Evolutionary conservation across 2,113 vertebrate genomes (phyloP).

Genomic region (Caretta caretta): DNA sequence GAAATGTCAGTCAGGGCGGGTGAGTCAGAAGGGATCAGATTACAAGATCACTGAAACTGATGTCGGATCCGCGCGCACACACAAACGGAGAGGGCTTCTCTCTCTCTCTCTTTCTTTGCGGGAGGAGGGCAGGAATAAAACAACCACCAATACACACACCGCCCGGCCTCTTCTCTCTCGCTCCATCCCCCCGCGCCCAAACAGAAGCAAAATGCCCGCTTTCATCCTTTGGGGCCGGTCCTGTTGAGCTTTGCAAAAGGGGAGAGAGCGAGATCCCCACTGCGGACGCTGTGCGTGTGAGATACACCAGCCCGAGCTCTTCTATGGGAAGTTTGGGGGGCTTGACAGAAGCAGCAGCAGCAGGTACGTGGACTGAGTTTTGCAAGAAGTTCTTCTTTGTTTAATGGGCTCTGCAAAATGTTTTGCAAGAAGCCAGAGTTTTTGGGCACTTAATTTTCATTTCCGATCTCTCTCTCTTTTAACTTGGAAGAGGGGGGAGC

Average conservation of each 20-base stretch:
- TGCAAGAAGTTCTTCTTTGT: conserved; percentile 57
- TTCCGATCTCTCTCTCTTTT: neutral
- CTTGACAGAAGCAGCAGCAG: neutral
- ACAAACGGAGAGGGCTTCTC: neutral
- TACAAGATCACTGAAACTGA: conserved; percentile 78
- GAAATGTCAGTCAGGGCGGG: conserved; percentile 80
- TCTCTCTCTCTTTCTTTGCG: too few relatives aligned
- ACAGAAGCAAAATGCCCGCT: conserved; percentile 8
- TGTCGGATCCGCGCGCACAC: conserved; percentile 59
- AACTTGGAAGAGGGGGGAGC: neutral
- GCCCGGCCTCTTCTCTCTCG: neutral
- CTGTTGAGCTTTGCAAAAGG: neutral
- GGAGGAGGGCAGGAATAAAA: conserved; percentile 21
- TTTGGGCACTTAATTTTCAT: neutral
- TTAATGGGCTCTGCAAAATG: neutral
- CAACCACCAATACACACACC: neutral
- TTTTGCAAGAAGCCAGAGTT: neutral
- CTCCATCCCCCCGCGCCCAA: neutral
- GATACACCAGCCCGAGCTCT: neutral
- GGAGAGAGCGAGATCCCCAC: neutral
- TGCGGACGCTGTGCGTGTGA: neutral
- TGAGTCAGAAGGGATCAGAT: conserved; percentile 82
- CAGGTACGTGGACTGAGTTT: conserved; percentile 44
- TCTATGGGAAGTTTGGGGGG: neutral
- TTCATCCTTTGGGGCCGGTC: neutral